Conservation (phyloP, 2,113 vertebrate genomes). For the Paralichthys olivaceus region DNA sequence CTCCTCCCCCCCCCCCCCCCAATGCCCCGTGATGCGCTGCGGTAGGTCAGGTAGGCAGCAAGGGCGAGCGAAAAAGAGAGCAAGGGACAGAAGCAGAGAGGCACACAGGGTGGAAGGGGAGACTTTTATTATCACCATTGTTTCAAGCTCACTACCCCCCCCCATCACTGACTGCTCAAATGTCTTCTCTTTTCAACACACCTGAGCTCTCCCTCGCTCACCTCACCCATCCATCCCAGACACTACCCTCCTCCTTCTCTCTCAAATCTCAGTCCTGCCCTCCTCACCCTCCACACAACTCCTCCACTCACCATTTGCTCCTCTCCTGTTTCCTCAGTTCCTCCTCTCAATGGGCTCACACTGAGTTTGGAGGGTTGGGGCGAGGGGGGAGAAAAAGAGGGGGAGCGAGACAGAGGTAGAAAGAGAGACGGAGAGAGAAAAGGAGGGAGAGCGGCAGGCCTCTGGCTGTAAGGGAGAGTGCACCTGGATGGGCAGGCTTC, state of each 20-base stretch:
- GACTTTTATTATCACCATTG: constrained; percentile 79
- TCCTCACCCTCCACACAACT: constrained; percentile 53
- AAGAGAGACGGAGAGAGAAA: constrained; percentile 31
- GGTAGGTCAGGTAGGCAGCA: constrained; percentile 80
- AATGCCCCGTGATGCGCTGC: constrained; percentile 69
- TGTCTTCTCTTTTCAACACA: constrained; percentile 84
- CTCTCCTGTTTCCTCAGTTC: constrained; percentile 69
- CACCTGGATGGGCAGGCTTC: constrained; percentile 79
- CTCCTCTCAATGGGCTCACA: constrained; percentile 69
- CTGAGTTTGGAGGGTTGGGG: constrained; percentile 51
- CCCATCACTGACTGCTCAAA: constrained; percentile 78
- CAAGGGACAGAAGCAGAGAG: constrained; percentile 60
- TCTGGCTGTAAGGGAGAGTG: constrained; percentile 76
- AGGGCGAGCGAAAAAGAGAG: constrained; percentile 42
- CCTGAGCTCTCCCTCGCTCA: constrained; percentile 61
- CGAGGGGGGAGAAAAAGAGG: constrained; percentile 12
- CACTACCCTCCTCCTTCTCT: constrained; percentile 20
- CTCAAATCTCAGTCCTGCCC: constrained; percentile 51
- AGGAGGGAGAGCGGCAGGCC: constrained; percentile 53
- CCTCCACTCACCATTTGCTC: constrained; percentile 62
- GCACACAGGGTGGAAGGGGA: constrained; percentile 68
- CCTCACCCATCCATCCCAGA: constrained; percentile 5
- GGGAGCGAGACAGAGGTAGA: constrained; percentile 28
- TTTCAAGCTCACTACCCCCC: constrained; percentile 66
- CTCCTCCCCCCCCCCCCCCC: constrained; percentile 21